A percentile compares a stretch with the other conserved stretches of the same genome.
Conservation (phyloP, 1,140 invertebrate species). For the Caenorhabditis tropicalis region DNA sequence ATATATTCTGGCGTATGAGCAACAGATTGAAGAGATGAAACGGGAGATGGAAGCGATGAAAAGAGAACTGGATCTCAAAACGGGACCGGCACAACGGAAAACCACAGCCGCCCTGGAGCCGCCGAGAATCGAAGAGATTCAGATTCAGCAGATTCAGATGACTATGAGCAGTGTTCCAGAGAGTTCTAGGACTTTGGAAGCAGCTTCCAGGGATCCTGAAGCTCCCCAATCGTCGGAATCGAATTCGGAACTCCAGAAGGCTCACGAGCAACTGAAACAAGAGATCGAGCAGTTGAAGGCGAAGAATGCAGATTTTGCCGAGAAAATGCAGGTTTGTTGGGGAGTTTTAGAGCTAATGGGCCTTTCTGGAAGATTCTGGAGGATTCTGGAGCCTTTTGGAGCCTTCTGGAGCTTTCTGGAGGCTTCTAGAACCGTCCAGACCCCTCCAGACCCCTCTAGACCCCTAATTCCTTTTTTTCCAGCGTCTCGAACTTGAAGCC, state of each 20-base stretch:
- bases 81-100: neutral
- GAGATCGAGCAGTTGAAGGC: neutral
- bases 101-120: neutral
- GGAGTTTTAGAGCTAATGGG: neutral
- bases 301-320: neutral
- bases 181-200: neutral
- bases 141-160: neutral
- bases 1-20: conserved; percentile 41
- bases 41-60: neutral
- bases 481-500: conserved; percentile 44
- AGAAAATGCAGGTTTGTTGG: conserved; percentile 20
- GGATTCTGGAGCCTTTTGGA: no score
- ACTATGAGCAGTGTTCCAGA: neutral
- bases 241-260: neutral
- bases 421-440: neutral
- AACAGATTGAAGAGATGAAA: conserved; percentile 10
- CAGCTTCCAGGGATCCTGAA: no score
- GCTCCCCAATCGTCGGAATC: neutral
- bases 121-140: neutral
- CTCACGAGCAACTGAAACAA: neutral
- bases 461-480: no score
- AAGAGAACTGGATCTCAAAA: neutral
- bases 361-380: no score
- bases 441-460: neutral
- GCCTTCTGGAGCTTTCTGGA: no score